phyloP scores from a whole-genome alignment of 2,797 vertebrate genomes.

The Hypotaenidia philippensis region DNA sequence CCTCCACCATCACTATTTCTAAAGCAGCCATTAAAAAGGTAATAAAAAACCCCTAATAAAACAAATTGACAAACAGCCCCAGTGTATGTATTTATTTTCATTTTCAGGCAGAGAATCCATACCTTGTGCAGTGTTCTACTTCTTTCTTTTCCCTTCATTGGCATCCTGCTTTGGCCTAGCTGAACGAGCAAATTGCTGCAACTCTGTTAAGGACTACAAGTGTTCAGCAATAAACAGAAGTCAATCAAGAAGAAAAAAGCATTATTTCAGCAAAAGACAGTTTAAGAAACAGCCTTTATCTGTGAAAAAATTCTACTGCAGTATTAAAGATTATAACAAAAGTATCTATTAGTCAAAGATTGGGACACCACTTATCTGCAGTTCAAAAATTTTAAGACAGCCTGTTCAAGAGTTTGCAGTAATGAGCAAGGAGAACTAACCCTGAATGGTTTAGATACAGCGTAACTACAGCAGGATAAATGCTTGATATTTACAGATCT shows the following conservation, averaged over 20 bases:
- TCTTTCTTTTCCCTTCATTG: constrained; percentile 83
- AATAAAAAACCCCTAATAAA: not conserved
- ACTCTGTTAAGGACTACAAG: constrained; percentile 82
- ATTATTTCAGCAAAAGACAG: not conserved
- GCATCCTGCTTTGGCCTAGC: constrained; percentile 92
- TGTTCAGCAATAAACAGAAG: not conserved
- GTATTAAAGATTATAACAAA: not conserved
- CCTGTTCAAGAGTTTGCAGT: not conserved
- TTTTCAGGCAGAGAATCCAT: constrained; percentile 41
- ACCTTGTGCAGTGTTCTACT: constrained; percentile 70
- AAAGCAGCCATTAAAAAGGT: not conserved
- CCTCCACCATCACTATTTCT: not conserved
- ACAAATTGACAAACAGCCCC: rapidly evolving
- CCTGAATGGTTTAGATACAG: not conserved
- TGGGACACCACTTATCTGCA: not conserved
- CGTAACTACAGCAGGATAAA: not conserved
- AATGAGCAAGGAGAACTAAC: not conserved
- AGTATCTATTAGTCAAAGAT: not conserved
- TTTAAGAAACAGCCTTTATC: not conserved
- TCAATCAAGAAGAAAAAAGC: not conserved
- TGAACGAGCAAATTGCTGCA: constrained; percentile 95
- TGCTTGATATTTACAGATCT: not conserved
- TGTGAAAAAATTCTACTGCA: not conserved
- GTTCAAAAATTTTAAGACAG: not conserved
- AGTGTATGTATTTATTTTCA: not conserved